Conservation (phyloP, 2,113 vertebrate species). For the Megalops atlanticus region DNA sequence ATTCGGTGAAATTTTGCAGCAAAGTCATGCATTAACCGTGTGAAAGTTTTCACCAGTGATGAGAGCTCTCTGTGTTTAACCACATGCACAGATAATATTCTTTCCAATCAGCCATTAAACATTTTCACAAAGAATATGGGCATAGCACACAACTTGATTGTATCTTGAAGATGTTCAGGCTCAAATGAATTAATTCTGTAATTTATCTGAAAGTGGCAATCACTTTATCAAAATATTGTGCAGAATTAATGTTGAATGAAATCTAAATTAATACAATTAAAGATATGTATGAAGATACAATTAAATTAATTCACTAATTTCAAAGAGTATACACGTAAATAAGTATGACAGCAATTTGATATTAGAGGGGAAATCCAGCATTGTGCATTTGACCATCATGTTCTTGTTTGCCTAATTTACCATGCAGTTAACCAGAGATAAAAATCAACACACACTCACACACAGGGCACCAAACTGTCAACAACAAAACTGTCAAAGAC, state of each 20-base stretch:
- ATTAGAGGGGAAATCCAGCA: slow-evolving; percentile 27
- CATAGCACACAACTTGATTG: neutral
- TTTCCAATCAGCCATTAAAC: neutral
- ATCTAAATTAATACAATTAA: neutral
- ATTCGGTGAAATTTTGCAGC: neutral
- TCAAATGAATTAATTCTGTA: neutral
- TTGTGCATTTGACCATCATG: slow-evolving; percentile 17
- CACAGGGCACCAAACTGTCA: slow-evolving; percentile 29
- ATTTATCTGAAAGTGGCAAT: no score
- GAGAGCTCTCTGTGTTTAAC: neutral
- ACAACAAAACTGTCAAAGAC: neutral
- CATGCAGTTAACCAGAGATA: slow-evolving; percentile 30
- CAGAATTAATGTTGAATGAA: neutral
- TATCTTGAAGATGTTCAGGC: neutral
- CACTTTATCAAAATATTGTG: neutral
- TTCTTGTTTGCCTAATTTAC: slow-evolving; percentile 6
- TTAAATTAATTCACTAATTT: neutral
- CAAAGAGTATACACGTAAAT: neutral
- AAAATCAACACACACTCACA: slow-evolving; percentile 30
- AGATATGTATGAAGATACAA: no score
- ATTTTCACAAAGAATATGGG: neutral
- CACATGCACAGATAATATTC: neutral
- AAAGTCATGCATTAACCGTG: neutral
- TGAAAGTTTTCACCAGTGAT: neutral
- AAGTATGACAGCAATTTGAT: neutral